Evolutionary conservation across 1,140 invertebrate species (phyloP).

Genomic region (Pogonomyrmex barbatus): DNA sequence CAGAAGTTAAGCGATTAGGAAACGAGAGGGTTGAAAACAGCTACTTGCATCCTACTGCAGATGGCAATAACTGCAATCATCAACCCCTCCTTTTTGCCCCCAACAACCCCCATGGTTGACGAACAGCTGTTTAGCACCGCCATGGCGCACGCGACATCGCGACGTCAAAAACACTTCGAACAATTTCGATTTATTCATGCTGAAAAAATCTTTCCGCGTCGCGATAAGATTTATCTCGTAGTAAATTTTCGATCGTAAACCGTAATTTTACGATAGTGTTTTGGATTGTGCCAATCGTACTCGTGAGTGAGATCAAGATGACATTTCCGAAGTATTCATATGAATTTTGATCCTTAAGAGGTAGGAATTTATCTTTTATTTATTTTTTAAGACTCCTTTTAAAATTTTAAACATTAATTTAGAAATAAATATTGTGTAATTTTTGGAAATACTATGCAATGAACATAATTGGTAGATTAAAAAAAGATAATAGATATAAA

Average conservation of each 20-base stretch:
- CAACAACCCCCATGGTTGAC: conserved; percentile 43
- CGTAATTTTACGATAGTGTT: conserved; percentile 30
- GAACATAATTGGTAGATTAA: neutral
- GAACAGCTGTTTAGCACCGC: conserved; percentile 73
- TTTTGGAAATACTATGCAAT: conserved; percentile 4
- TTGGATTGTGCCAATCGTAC: conserved; percentile 9
- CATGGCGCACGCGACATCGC: conserved; percentile 74
- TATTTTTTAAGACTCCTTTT: neutral
- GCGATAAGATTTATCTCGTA: conserved; percentile 16
- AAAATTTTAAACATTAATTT: neutral
- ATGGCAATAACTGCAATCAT: conserved; percentile 38
- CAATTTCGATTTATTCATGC: conserved; percentile 54
- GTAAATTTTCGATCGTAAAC: conserved; percentile 58
- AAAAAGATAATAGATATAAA: neutral
- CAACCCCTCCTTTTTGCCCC: conserved; percentile 28
- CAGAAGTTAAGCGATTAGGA: conserved; percentile 5
- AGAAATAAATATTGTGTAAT: neutral
- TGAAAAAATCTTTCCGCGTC: conserved; percentile 53
- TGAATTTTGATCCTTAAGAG: neutral
- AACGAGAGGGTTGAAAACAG: neutral
- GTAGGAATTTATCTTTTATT: conserved; percentile 17
- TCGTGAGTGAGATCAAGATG: conserved; percentile 56
- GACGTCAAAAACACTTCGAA: conserved; percentile 59
- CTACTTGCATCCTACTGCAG: conserved; percentile 1
- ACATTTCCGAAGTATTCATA: conserved; percentile 13